Percentiles rank a stretch among this genome's conserved stretches.
These are phyloP conservation scores for Sterna hirundo DNA, from an alignment of 2,113 vertebrate species.

Conservation along the genomic window DNA sequence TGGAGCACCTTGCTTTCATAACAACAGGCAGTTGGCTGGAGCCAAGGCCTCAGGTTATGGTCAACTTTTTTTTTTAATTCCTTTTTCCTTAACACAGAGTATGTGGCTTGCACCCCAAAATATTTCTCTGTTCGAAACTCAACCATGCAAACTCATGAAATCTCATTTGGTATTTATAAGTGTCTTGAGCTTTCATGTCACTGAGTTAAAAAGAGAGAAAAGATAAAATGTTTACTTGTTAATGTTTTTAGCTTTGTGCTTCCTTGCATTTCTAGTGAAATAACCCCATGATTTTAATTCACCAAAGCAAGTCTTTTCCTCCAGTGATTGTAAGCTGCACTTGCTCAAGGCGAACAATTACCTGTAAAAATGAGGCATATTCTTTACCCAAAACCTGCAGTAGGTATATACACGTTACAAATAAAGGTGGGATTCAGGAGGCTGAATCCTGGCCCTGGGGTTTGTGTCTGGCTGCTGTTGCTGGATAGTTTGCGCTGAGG, in stretches of 20 bases:
- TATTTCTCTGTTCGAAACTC: conserved; percentile 39
- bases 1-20: conserved; percentile 79
- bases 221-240: conserved; percentile 45
- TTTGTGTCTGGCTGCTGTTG: not conserved
- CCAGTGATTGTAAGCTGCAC: conserved; percentile 33
- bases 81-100: conserved; percentile 3
- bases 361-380: conserved; percentile 28
- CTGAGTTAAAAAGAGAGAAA: conserved; percentile 44
- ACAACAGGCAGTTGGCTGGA: conserved; percentile 74
- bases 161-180: conserved; percentile 33
- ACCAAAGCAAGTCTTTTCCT: conserved; percentile 52
- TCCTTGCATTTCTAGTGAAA: conserved; percentile 48
- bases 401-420: not conserved
- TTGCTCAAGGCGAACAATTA: conserved; percentile 67
- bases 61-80: conserved; percentile 34
- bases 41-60: conserved; percentile 71
- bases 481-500: not conserved
- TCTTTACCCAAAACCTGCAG: not conserved
- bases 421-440: not conserved
- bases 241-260: conserved; percentile 11
- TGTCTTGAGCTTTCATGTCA: conserved; percentile 37
- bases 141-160: conserved; percentile 28
- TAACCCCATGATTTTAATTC: conserved; percentile 62
- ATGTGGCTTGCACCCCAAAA: conserved; percentile 43
- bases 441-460: not conserved